A percentile compares a stretch with the other conserved stretches of the same genome.
These are phyloP conservation scores for Sarcophaga bullata DNA, from an alignment of 1,140 invertebrate genomes.

Conservation along the genomic window DNA sequence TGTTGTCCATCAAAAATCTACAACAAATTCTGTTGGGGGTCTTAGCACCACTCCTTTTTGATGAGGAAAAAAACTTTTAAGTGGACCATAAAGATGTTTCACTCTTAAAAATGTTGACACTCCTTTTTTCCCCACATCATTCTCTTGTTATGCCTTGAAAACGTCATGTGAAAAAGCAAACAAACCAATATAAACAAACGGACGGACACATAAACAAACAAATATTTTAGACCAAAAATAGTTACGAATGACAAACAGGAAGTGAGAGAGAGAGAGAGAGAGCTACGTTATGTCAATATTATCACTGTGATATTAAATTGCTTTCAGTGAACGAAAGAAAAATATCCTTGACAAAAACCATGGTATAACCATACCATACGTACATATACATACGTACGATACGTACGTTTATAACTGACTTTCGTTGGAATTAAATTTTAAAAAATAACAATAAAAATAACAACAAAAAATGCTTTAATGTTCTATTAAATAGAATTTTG, in stretches of 20 bases:
- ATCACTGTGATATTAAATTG: slow-evolving; percentile 25
- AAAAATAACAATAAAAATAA: background rate
- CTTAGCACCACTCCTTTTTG: too few species aligned
- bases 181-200: background rate
- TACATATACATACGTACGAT: too few species aligned
- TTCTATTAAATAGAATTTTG: too few species aligned
- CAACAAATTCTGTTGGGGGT: background rate
- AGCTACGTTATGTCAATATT: slow-evolving; percentile 35
- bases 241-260: background rate
- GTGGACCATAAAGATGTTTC: slow-evolving; percentile 29
- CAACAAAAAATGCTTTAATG: too few species aligned
- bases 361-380: too few species aligned
- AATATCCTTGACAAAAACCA: background rate
- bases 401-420: background rate
- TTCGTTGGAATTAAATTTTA: background rate
- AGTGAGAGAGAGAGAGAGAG: background rate
- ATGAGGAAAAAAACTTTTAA: slow-evolving; percentile 21
- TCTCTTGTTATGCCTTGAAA: background rate
- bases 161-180: background rate
- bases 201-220: background rate
- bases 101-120: slow-evolving; percentile 30
- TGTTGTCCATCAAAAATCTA: background rate
- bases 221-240: background rate
- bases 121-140: background rate
- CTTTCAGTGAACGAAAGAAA: slow-evolving; percentile 4